Conservation (phyloP, 2,888 invertebrate genomes). For the Thyatira batis region DNA sequence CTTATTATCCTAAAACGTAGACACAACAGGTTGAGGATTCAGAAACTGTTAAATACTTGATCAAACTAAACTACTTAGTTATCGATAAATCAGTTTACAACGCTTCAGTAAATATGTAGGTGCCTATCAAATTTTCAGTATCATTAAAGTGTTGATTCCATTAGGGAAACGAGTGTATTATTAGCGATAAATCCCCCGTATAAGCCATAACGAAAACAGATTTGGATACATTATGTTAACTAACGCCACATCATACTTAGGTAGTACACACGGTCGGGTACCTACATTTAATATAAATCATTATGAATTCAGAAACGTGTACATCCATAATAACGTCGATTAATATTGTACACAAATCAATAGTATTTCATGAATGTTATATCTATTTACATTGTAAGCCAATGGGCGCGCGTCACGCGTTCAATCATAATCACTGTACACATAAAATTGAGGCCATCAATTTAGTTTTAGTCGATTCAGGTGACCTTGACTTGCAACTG, state of each 20-base stretch:
- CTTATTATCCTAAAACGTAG: no score
- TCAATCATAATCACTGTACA: not conserved
- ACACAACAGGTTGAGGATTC: no score
- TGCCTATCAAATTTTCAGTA: no score
- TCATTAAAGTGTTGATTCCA: not conserved
- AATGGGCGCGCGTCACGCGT: not conserved
- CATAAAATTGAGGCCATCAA: not conserved
- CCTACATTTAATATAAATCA: not conserved
- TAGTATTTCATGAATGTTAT: not conserved
- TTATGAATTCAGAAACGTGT: not conserved
- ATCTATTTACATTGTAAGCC: not conserved
- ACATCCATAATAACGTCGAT: not conserved
- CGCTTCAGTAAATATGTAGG: no score
- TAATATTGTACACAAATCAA: not conserved
- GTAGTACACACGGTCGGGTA: not conserved
- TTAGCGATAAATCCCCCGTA: not conserved
- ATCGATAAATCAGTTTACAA: no score
- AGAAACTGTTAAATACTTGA: no score
- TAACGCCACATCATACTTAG: not conserved
- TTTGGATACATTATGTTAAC: not conserved
- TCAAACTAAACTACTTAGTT: no score
- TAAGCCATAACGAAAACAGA: not conserved
- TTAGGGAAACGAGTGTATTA: not conserved
- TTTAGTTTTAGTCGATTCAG: not conserved
- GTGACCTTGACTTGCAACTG: not conserved